phyloP scores from a whole-genome alignment of 35 echinoderm and acorn worm genomes.

The Amphiura filiformis region DNA sequence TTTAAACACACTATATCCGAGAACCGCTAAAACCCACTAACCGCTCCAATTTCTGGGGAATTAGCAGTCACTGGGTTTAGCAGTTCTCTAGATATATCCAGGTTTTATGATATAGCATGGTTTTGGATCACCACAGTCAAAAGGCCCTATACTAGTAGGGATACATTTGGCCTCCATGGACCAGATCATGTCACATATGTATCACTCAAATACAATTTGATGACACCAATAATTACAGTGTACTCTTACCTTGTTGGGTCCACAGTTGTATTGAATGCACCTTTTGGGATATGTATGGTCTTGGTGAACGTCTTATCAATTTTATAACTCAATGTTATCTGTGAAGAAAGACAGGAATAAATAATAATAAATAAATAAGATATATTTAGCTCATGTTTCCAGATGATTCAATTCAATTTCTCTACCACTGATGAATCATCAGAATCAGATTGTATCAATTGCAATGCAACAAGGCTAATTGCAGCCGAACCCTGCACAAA shows the following conservation, averaged over 20 bases:
- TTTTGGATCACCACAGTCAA: too few species aligned
- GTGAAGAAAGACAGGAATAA: background rate
- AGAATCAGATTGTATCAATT: too few species aligned
- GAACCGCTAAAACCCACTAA: too few species aligned
- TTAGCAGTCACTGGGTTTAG: background rate
- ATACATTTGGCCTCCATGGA: background rate
- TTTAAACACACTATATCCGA: too few species aligned
- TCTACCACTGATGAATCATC: too few species aligned
- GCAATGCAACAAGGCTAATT: too few species aligned
- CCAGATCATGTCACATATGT: too few species aligned
- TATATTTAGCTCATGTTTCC: background rate
- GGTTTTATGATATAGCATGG: too few species aligned
- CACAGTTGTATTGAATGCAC: background rate
- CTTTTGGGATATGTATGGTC: background rate
- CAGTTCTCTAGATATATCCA: too few species aligned
- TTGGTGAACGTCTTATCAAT: background rate
- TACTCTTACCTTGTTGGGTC: background rate
- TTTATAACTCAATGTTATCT: background rate
- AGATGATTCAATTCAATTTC: background rate
- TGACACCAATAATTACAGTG: too few species aligned
- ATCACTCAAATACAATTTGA: background rate
- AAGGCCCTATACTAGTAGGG: background rate
- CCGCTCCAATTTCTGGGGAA: background rate
- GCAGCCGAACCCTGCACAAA: too few species aligned
- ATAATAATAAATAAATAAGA: background rate